phyloP scores from a whole-genome alignment of 2,888 invertebrate species.

The Piscicola geometra region DNA sequence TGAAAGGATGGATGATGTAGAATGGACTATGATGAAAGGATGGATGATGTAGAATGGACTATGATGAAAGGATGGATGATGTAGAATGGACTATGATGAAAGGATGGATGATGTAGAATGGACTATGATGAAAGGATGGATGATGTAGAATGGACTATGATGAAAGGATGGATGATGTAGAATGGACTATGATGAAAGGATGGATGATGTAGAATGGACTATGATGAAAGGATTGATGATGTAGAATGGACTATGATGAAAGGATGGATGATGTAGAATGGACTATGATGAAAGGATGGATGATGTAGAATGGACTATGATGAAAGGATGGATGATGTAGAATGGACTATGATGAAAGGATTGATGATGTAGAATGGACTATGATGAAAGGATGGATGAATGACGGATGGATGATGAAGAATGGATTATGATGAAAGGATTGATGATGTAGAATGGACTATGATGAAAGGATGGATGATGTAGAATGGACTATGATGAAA shows the following conservation, averaged over 20 bases:
- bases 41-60: background rate
- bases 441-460: background rate
- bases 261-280: background rate
- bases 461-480: background rate
- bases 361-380: background rate
- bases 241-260: too few species aligned
- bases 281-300: background rate
- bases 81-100: too few species aligned
- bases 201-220: background rate
- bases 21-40: background rate
- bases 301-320: too few species aligned
- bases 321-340: background rate
- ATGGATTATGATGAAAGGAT: too few species aligned
- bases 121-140: background rate
- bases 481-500: too few species aligned
- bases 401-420: too few species aligned
- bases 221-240: too few species aligned
- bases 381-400: background rate
- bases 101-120: background rate
- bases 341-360: background rate
- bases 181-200: background rate
- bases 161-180: background rate
- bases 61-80: background rate
- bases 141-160: too few species aligned
- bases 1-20: background rate